Evolutionary conservation across 2,888 invertebrate species (phyloP), one percentile per base, ranked within the genome.

Genomic region (Cinara cedri): DNA sequence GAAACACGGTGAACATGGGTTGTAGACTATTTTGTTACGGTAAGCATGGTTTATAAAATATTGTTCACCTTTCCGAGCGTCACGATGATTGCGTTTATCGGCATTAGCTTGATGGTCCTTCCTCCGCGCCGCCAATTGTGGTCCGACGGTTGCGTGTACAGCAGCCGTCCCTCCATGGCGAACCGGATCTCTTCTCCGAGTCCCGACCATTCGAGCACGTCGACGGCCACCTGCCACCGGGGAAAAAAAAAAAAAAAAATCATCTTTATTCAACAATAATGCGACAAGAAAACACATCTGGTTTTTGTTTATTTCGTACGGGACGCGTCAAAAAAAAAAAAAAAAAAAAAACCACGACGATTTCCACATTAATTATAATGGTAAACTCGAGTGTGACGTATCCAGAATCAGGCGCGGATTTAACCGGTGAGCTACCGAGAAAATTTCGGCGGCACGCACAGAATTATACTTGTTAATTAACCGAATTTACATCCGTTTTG

Each of bases 151-250:
- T 94, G 94, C 60, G 95, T 94, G 86, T 93, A 94, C 83, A 94
- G 88, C 84, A 97, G 88, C 86, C 93, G 92, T 81, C 96, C 96
- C 87, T 96, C 96, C 87, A 96, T 90, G 82, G 94, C 92, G 86
- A 97, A 96, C 85, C 93, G 91, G 66, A 94, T 93, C 86, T 96
- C 96, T 84, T 95, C 95, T 9, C 78, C 78, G 21, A 78, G 68
- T 85, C 95, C 94, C 87, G 93, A 93, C 97, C 97, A 97, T 84
- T 96, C 96, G 83, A 97, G 87, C 8, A 95, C 91, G 85, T 97
- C 96, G 82, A 97, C 92, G 75, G 96, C 96, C 90, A 96, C 93
- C 90, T 90, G 83, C 44, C 83, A 82, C 60, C 72, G 72, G 63
- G 1, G 54, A 6, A 54, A 4, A 8, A 54, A 54, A 46, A 46